Conservation (phyloP, 2,888 invertebrate genomes). For the Epistrophe grossulariae region DNA sequence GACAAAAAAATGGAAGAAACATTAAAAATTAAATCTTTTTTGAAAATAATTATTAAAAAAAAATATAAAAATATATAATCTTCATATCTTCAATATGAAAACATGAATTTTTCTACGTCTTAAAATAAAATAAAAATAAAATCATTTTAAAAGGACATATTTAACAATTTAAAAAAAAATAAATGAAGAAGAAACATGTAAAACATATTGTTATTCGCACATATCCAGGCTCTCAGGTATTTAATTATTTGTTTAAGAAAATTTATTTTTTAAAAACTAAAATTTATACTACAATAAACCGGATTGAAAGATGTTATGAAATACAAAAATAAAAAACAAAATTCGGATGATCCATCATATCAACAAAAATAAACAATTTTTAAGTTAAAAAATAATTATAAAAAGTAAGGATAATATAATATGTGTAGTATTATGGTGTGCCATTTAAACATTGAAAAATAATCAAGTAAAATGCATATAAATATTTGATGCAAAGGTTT, state of each 20-base stretch:
- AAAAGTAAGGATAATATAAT: conserved; percentile 32
- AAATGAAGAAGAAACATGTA: conserved; percentile 72
- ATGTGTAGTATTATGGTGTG: conserved; percentile 69
- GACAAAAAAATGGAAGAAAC: conserved; percentile 77
- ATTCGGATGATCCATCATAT: conserved; percentile 65
- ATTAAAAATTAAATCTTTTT: conserved; percentile 61
- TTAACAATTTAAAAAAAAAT: conserved; percentile 51
- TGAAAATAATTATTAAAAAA: conserved; percentile 55
- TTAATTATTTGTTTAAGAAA: conserved; percentile 49
- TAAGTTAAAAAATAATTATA: conserved; percentile 33
- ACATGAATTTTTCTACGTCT: conserved; percentile 68
- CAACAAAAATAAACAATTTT: conserved; percentile 53
- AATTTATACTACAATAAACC: conserved; percentile 48
- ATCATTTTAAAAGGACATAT: conserved; percentile 50
- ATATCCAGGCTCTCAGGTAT: conserved; percentile 81
- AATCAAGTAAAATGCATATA: conserved; percentile 44
- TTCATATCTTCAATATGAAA: conserved; percentile 71
- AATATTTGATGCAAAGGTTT: conserved; percentile 39
- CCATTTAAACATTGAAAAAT: conserved; percentile 67
- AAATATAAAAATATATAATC: conserved; percentile 38
- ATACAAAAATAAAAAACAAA: conserved; percentile 20
- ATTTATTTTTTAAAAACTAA: conserved; percentile 40
- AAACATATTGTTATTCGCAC: conserved; percentile 82
- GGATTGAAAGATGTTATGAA: conserved; percentile 14
- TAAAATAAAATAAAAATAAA: conserved; percentile 37